Evolutionary conservation across 2,797 vertebrate genomes (phyloP).

Genomic region (Lindbergichthys nudifrons): DNA sequence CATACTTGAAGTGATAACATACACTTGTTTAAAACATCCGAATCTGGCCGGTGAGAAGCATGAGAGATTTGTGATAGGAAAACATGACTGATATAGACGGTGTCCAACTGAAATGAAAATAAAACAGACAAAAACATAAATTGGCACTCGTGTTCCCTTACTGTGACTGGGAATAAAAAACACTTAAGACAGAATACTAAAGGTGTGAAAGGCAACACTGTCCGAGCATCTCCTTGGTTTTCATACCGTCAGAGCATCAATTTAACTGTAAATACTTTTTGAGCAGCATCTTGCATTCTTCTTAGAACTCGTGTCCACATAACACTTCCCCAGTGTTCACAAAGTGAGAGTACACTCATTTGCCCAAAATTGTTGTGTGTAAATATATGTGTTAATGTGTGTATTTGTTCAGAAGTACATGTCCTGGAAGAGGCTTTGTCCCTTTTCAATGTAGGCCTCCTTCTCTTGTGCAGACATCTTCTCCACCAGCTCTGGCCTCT

Average conservation of each 20-base stretch:
- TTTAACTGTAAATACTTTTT: constrained; percentile 29
- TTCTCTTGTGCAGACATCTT: constrained; percentile 96
- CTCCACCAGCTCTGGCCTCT: constrained; percentile 93
- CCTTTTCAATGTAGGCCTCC: constrained; percentile 97
- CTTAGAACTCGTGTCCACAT: neutral
- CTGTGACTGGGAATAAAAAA: constrained; percentile 43
- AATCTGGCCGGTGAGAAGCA: neutral
- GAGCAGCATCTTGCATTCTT: constrained; percentile 33
- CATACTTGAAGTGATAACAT: constrained; percentile 7
- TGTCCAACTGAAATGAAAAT: constrained; percentile 12
- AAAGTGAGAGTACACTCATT: neutral
- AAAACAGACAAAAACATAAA: neutral
- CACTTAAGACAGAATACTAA: constrained; percentile 51
- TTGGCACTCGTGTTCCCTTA: constrained; percentile 37
- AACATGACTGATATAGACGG: neutral
- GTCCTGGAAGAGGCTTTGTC: constrained; percentile 94
- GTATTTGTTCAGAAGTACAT: constrained; percentile 86
- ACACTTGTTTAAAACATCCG: neutral
- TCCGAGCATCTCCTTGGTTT: constrained; percentile 8
- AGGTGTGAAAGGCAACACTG: constrained; percentile 43
- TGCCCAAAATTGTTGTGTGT: neutral
- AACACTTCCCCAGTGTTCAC: neutral
- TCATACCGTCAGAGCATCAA: constrained; percentile 4
- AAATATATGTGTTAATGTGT: no score
- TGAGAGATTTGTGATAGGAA: neutral